Evolutionary conservation across 2,113 vertebrate species (phyloP).

Genomic region (Lepisosteus osseus): DNA sequence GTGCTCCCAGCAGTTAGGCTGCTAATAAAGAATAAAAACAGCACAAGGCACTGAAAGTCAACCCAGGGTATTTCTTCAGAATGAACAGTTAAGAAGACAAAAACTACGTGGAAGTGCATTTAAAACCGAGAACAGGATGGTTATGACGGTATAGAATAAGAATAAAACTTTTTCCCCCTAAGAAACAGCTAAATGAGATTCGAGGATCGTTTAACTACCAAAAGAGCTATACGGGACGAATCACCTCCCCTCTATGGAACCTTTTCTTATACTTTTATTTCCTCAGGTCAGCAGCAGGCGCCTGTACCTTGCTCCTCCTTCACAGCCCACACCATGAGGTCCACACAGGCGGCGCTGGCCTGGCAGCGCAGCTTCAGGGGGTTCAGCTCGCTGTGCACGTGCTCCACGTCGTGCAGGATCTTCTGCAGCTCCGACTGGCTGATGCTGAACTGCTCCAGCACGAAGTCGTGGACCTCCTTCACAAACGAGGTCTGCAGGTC

Average conservation of each 20-base stretch:
- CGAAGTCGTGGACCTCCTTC: conserved; percentile 92
- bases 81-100: too few relatives aligned
- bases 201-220: not conserved
- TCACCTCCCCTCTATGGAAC: too few relatives aligned
- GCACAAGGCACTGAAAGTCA: too few relatives aligned
- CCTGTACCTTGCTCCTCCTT: conserved; percentile 90
- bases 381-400: conserved; percentile 77
- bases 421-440: conserved; percentile 92
- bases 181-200: not conserved
- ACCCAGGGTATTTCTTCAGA: too few relatives aligned
- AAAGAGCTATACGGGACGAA: too few relatives aligned
- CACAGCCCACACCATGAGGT: conserved; percentile 97
- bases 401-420: conserved; percentile 82
- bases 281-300: not conserved
- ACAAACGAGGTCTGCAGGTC: conserved; percentile 82
- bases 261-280: too few relatives aligned
- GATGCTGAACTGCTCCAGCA: conserved; percentile 92
- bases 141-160: not conserved
- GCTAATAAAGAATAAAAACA: too few relatives aligned
- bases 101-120: not conserved
- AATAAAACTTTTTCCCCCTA: not conserved
- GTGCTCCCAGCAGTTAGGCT: too few relatives aligned
- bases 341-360: conserved; percentile 92
- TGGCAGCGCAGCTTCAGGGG: conserved; percentile 91
- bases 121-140: not conserved